Evolutionary conservation across 2,888 invertebrate genomes (phyloP), one percentile per base, ranked within the genome.

Genomic region (Alloplasta piceator): DNA sequence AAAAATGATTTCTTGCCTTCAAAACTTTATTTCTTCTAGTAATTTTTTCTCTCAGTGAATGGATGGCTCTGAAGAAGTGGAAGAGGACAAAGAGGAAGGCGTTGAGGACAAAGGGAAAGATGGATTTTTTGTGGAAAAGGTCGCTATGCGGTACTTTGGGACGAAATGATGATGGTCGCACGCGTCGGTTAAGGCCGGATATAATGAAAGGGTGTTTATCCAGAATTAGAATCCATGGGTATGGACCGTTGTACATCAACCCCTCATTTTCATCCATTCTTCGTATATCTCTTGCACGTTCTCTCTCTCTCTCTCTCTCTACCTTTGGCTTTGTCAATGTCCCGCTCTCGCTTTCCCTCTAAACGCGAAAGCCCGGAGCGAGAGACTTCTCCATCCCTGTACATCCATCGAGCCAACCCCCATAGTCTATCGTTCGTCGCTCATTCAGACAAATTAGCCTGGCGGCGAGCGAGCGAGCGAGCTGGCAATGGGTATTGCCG

Each of bases 401-500:
- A 64, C 64, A 74, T 84, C 82, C 84, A 73, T 83, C 80, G 79
- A 82, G 82, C 26, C 87, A 78, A 86, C 87, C 87, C 87, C 85
- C 85, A 87, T 87, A 88, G 90, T 90, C 89, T 89, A 91, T 89
- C 90, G 90, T 86, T 89, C 88, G 71, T 72, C 80, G 89, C 84
- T 91, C 90, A 88, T 91, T 91, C 90, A 90, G 90, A 90, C 91
- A 91, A 91, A 91, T 91, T 91, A 91, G 91, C 90, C 91, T 88
- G 86, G 86, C 89, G 90, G 90, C 90, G 89, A 41, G 55, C 80
- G 68, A 74, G 56, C 56, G 55, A 58, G 58, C 70, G 58, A 39
- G 38, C 48, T 58, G 14, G 63, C 64, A 75, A 74, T 70, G 70
- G 70, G 26, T 41, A 74, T 58, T 58, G 48, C 48, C 67, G 86